phyloP scores from a whole-genome alignment of 1,140 invertebrate genomes.

The Neuroterus valhalla region DNA sequence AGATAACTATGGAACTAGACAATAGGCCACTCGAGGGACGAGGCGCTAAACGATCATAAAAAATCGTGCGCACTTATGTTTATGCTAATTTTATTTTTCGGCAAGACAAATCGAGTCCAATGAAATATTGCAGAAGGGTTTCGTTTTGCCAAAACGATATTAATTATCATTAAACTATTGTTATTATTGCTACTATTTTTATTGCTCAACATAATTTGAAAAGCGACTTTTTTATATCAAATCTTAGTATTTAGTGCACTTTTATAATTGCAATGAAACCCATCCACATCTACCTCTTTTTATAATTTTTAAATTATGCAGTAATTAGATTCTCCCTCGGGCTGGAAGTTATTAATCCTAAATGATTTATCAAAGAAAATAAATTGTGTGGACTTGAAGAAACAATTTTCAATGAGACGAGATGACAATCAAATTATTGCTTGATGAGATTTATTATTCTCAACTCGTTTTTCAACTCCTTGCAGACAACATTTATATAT shows the following conservation, averaged over 20 bases:
- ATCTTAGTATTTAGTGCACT: too few relatives aligned
- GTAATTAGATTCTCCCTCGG: too few relatives aligned
- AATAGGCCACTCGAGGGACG: slow-evolving; percentile 42
- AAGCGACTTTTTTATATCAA: neutral
- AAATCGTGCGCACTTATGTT: slow-evolving; percentile 63
- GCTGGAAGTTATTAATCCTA: neutral
- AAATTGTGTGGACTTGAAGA: neutral
- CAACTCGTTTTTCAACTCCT: slow-evolving; percentile 16
- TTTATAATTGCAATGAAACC: too few relatives aligned
- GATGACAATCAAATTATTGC: neutral
- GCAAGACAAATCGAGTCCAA: slow-evolving; percentile 60
- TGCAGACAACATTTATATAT: neutral
- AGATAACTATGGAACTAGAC: slow-evolving; percentile 36
- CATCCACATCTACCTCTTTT: too few relatives aligned
- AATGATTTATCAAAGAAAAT: neutral
- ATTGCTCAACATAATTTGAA: neutral
- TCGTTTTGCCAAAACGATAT: slow-evolving; percentile 35
- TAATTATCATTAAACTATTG: slow-evolving; percentile 36
- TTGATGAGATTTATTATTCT: slow-evolving; percentile 16
- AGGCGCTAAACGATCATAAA: slow-evolving; percentile 57
- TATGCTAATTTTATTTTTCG: slow-evolving; percentile 68
- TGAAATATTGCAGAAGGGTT: slow-evolving; percentile 51
- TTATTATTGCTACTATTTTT: neutral
- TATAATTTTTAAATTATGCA: too few relatives aligned
- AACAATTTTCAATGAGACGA: neutral